phyloP scores from a whole-genome alignment of 1,140 invertebrate species.

The Camponotus floridanus region DNA sequence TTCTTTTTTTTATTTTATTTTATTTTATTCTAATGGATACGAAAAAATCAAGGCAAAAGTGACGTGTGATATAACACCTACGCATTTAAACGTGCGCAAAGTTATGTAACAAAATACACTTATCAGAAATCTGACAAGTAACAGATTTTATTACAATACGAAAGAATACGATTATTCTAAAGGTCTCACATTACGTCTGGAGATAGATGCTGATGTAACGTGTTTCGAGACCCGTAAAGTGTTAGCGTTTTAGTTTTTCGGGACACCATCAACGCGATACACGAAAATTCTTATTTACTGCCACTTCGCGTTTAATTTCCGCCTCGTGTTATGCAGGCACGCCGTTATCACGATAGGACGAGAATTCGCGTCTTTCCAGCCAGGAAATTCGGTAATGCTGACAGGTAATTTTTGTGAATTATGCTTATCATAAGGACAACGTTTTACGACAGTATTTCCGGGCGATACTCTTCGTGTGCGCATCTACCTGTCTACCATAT shows the following conservation, averaged over 20 bases:
- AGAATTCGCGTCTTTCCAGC: not conserved
- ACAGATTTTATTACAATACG: too few relatives aligned
- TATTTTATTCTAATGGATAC: too few relatives aligned
- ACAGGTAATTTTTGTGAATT: conserved; percentile 35
- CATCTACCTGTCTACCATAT: not conserved
- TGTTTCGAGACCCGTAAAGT: not conserved
- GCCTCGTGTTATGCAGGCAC: conserved; percentile 15
- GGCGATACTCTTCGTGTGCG: not conserved
- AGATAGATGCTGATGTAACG: not conserved
- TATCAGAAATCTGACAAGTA: too few relatives aligned
- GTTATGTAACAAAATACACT: too few relatives aligned
- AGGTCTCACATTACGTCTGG: too few relatives aligned
- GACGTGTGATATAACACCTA: too few relatives aligned
- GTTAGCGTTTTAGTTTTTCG: not conserved
- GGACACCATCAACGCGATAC: not conserved
- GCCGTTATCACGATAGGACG: not conserved
- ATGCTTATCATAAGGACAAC: conserved; percentile 11
- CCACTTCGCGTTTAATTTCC: conserved; percentile 44
- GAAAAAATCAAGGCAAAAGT: too few relatives aligned
- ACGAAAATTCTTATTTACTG: conserved; percentile 29
- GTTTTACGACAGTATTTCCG: conserved; percentile 26
- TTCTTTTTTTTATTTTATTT: too few relatives aligned
- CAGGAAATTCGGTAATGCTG: conserved; percentile 30
- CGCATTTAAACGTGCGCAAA: too few relatives aligned
- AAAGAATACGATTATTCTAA: too few relatives aligned